Evolutionary conservation across 2,797 vertebrate genomes (phyloP).

Genomic region (Fistularia commersonii): DNA sequence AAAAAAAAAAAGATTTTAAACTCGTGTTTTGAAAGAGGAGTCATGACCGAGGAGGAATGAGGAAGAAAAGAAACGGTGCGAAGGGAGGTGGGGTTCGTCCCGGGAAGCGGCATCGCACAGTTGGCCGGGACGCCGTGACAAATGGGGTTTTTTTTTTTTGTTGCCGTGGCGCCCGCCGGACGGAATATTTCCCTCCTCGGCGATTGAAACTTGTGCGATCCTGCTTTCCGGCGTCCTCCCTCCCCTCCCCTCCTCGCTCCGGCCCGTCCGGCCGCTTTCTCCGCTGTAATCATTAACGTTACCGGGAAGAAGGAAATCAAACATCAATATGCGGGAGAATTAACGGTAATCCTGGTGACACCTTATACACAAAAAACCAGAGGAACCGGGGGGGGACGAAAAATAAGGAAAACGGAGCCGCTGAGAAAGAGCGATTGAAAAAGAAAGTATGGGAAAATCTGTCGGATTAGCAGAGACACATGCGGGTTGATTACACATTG

Average conservation of each 20-base stretch:
- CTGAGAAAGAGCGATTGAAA: slow-evolving; percentile 1
- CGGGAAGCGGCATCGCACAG: slow-evolving; percentile 22
- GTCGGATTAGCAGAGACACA: no score
- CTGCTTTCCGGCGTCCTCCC: slow-evolving; percentile 28
- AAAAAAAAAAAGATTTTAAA: background rate
- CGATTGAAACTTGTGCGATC: slow-evolving; percentile 6
- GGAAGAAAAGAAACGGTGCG: slow-evolving; percentile 1
- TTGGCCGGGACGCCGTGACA: slow-evolving; percentile 5
- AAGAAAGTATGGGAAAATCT: slow-evolving; percentile 1
- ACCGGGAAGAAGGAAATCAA: slow-evolving; percentile 22
- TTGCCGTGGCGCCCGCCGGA: no score
- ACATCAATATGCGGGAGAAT: slow-evolving; percentile 10
- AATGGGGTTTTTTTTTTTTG: background rate
- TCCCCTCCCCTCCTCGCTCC: slow-evolving; percentile 19
- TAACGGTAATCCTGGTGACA: slow-evolving; percentile 11
- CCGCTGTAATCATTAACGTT: slow-evolving; percentile 18
- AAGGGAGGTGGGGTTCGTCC: background rate
- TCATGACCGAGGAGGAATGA: background rate
- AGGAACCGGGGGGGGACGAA: no score
- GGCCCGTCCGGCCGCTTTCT: slow-evolving; percentile 23
- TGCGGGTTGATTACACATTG: no score
- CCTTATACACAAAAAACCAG: slow-evolving; percentile 2
- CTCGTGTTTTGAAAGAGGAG: slow-evolving; percentile 4
- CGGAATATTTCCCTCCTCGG: no score
- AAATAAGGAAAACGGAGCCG: slow-evolving; percentile 9